These are phyloP conservation scores for Drosophila ercepeae DNA, from an alignment of 1,140 invertebrate genomes.

Conservation along the genomic window DNA sequence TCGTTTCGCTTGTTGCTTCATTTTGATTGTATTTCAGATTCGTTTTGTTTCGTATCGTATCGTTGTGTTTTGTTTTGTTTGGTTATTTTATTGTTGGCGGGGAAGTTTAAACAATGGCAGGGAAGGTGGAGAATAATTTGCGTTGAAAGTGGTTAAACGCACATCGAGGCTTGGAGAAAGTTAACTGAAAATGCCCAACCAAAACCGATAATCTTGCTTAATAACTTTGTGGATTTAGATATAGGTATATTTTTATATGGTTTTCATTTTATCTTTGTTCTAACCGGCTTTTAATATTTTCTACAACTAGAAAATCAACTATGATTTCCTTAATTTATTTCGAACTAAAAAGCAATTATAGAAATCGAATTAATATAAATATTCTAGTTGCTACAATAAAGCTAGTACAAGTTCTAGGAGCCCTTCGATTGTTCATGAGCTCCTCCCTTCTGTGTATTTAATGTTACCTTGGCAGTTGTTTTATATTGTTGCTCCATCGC, in stretches of 20 bases:
- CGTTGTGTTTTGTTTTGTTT: slow-evolving; percentile 25
- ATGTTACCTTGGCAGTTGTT: slow-evolving; percentile 1
- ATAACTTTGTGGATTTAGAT: no score
- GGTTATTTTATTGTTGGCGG: slow-evolving; percentile 24
- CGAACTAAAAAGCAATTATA: no score
- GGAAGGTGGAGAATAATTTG: background rate
- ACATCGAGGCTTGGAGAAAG: background rate
- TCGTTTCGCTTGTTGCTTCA: slow-evolving; percentile 39
- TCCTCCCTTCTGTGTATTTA: slow-evolving; percentile 5
- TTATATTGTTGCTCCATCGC: slow-evolving; percentile 22
- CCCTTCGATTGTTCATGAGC: slow-evolving; percentile 17
- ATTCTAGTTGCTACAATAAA: no score
- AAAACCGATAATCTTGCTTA: no score
- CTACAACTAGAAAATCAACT: no score
- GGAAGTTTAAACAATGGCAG: slow-evolving; percentile 52
- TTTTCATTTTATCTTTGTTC: no score
- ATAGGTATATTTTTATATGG: no score
- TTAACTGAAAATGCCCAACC: no score
- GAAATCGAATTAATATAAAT: no score
- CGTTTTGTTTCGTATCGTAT: slow-evolving; percentile 20
- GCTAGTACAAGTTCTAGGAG: background rate
- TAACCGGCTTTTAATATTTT: no score
- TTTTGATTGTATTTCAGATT: slow-evolving; percentile 17
- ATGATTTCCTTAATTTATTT: no score
- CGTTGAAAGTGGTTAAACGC: background rate